Evolutionary conservation across 2,797 vertebrate species (phyloP).

Genomic region (Mionectes olivaceus): DNA sequence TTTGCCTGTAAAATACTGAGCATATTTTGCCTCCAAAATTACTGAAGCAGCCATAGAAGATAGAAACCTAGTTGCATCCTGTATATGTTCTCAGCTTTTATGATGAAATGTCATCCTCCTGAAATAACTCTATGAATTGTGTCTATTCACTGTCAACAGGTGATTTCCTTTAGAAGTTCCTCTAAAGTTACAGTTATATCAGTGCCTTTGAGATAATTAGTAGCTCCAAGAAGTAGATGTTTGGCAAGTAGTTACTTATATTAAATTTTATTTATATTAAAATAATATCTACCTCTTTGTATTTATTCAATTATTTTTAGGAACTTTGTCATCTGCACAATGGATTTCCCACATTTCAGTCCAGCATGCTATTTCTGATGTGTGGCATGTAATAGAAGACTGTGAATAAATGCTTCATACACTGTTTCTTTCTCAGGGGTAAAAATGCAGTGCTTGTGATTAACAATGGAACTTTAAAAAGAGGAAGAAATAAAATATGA

Average conservation of each 20-base stretch:
- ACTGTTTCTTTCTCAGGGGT: neutral
- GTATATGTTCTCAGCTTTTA: neutral
- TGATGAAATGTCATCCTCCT: neutral
- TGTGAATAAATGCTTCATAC: conserved; percentile 41
- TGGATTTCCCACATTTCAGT: neutral
- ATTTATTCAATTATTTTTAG: conserved; percentile 13
- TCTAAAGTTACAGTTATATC: neutral
- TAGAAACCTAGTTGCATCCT: neutral
- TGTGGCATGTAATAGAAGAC: neutral
- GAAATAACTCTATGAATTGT: neutral
- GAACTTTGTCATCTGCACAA: neutral
- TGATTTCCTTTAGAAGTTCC: neutral
- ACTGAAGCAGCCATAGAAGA: neutral
- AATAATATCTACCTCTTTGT: neutral
- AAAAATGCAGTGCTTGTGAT: conserved; percentile 39
- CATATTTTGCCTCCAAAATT: neutral
- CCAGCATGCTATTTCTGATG: neutral
- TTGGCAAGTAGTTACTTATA: neutral
- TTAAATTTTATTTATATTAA: neutral
- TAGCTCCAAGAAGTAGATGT: neutral
- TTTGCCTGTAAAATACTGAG: neutral
- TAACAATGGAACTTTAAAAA: conserved; percentile 45
- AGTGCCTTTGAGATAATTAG: neutral
- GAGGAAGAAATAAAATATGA: conserved; percentile 52
- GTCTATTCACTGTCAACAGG: neutral